Base-by-base conservation (phyloP, 2,888 invertebrate genomes). In the Eubasilissa splendida region DNA sequence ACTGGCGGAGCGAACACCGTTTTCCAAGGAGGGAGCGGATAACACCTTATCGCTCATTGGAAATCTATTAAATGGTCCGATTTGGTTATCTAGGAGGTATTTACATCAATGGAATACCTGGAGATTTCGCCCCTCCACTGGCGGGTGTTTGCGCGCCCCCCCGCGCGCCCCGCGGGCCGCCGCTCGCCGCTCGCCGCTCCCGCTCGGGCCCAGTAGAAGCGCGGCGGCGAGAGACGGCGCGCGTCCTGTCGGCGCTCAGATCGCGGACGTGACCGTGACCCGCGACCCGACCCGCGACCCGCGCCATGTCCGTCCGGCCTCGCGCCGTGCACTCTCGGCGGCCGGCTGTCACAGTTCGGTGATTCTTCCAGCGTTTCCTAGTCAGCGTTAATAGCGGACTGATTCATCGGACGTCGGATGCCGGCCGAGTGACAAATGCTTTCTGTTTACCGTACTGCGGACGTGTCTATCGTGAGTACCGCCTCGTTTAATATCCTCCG, bases 351-450 rank as follows among this genome's bases (percentile, higher is more conserved):
- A 1, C 1, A 22, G 22, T 22, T 22, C 22, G 22, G 22, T 22
- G 22, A 22, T 22, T 22, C 22, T 22, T 22, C 22, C 1, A 22
- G 22, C 22, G 22, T 22, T 22, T 22, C 22, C 22, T 22, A 22
- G 22, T 22, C 1, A 22, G 22, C 1, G 22, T 22, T 22, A 1
- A 0, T 0, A 1, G 22, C 22, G 22, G 22, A 22, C 22, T 22
- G 22, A 22, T 22, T 22, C 22, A 22, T 22, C 22, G 22, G 22
- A 66, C 22, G 1, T 22, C 22, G 22, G 22, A 66, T 12, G 31
- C 42, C 42, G n/a, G 66, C 42, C n/a, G n/a, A 66, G 66, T 76
- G 76, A 76, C 76, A 76, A 65, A 76, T 65, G 76, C 22, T 75
- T 60, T 66, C 31, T 66, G 54, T 56, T 76, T 76, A 53, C 54